phyloP scores from a whole-genome alignment of 2,113 vertebrate genomes.

The Trachemys scripta region DNA sequence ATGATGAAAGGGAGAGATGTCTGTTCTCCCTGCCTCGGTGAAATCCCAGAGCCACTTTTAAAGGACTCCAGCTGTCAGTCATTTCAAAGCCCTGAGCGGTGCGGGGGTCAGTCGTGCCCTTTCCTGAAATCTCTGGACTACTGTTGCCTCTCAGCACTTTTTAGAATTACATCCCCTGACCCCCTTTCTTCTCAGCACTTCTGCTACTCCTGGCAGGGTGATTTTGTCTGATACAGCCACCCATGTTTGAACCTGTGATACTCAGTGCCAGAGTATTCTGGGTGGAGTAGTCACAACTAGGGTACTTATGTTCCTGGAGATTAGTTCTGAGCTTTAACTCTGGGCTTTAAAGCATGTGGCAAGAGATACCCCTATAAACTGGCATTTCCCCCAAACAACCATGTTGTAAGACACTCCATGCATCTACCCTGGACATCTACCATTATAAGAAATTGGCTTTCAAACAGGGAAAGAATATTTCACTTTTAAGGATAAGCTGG shows the following conservation, averaged over 20 bases:
- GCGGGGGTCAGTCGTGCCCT: rapidly evolving
- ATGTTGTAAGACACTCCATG: neutral
- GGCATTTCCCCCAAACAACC: neutral
- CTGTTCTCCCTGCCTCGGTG: constrained; percentile 43
- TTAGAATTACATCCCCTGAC: neutral
- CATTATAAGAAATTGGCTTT: constrained; percentile 33
- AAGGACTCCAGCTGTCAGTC: neutral
- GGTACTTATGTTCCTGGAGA: neutral
- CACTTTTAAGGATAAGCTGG: constrained; percentile 54
- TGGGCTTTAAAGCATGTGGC: neutral
- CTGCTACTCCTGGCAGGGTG: neutral
- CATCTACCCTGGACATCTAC: constrained; percentile 43
- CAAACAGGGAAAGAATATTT: constrained; percentile 45
- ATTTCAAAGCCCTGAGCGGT: neutral
- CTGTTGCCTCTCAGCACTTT: neutral
- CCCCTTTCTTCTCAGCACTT: rapidly evolving
- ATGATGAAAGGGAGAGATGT: constrained; percentile 66
- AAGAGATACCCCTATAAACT: neutral
- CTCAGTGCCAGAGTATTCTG: neutral
- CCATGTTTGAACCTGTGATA: neutral
- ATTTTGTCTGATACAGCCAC: neutral
- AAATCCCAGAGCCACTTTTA: neutral
- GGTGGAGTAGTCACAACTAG: neutral
- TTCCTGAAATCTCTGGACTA: neutral
- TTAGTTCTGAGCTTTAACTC: neutral